Evolutionary conservation across 2,797 vertebrate species (phyloP).

Genomic region (Pempheris klunzingeri): DNA sequence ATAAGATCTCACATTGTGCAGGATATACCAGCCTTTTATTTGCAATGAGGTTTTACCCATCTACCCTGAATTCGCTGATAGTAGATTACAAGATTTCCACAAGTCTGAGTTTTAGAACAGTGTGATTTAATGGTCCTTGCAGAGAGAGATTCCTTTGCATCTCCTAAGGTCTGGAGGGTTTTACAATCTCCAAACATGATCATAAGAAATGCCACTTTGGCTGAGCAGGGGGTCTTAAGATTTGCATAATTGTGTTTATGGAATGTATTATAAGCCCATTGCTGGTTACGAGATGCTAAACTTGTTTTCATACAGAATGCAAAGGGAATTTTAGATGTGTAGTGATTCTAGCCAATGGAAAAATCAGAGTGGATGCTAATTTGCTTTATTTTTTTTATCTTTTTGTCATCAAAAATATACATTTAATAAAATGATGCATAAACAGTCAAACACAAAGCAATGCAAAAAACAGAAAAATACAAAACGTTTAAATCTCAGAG

Average conservation of each 20-base stretch:
- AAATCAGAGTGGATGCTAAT: neutral
- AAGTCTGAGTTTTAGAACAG: constrained; percentile 3
- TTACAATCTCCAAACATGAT: neutral
- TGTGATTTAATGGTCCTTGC: constrained; percentile 5
- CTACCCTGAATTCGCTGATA: constrained; percentile 30
- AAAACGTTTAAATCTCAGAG: too few species aligned
- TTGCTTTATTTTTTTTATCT: too few species aligned
- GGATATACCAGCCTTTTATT: constrained; percentile 28
- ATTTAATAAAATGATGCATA: too few species aligned
- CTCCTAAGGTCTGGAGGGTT: neutral
- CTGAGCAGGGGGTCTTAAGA: neutral
- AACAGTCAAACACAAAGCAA: too few species aligned
- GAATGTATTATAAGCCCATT: neutral
- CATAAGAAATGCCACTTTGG: neutral
- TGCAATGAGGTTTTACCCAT: constrained; percentile 17
- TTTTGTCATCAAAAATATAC: too few species aligned
- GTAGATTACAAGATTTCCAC: constrained; percentile 14
- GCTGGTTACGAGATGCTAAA: neutral
- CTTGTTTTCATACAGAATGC: neutral
- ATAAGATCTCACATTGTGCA: constrained; percentile 21
- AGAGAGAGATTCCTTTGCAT: constrained; percentile 4
- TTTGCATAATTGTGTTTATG: neutral
- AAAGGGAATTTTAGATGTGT: constrained; percentile 4
- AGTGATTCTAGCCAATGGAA: neutral
- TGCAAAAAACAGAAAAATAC: too few species aligned